Evolutionary conservation across 2,797 vertebrate genomes (phyloP).

Genomic region (Girardinus metallicus): DNA sequence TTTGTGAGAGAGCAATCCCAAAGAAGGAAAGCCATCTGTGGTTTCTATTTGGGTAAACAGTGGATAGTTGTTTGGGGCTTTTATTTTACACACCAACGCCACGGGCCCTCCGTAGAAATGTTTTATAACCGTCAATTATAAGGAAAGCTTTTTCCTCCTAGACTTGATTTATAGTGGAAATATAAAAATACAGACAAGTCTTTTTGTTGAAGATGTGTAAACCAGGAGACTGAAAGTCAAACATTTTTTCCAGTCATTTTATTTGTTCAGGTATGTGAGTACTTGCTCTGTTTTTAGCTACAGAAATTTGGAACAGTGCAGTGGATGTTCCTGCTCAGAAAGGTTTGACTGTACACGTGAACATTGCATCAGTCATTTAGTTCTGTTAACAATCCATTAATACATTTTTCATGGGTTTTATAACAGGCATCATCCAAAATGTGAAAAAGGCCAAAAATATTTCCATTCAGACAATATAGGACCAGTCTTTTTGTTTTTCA

Average conservation of each 20-base stretch:
- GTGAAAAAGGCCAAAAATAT: not conserved
- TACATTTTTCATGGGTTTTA: not conserved
- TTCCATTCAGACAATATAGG: not conserved
- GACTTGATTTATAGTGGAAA: slow-evolving; percentile 59
- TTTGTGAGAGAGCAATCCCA: slow-evolving; percentile 29
- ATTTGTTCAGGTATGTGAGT: slow-evolving; percentile 41
- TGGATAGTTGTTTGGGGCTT: slow-evolving; percentile 56
- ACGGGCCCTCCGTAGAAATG: slow-evolving; percentile 52
- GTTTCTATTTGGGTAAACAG: slow-evolving; percentile 74
- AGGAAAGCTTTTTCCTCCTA: slow-evolving; percentile 47
- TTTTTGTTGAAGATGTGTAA: slow-evolving; percentile 46
- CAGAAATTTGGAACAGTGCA: not conserved
- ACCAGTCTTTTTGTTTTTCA: not conserved
- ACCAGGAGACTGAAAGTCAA: slow-evolving; percentile 55
- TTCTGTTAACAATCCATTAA: not conserved
- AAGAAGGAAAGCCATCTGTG: slow-evolving; percentile 42
- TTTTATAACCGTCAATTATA: slow-evolving; percentile 69
- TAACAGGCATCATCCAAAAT: not conserved
- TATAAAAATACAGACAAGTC: slow-evolving; percentile 58
- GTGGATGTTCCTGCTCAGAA: not conserved
- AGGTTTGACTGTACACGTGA: not conserved
- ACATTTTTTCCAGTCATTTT: slow-evolving; percentile 43
- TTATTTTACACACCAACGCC: slow-evolving; percentile 69
- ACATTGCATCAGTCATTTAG: not conserved
- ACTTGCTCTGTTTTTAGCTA: slow-evolving; percentile 11